A percentile compares a stretch with the other conserved stretches of the same genome.
These are phyloP conservation scores for Actinopyga echinites DNA, from an alignment of 53 echinoderm and acorn worm species.

Conservation along the genomic window DNA sequence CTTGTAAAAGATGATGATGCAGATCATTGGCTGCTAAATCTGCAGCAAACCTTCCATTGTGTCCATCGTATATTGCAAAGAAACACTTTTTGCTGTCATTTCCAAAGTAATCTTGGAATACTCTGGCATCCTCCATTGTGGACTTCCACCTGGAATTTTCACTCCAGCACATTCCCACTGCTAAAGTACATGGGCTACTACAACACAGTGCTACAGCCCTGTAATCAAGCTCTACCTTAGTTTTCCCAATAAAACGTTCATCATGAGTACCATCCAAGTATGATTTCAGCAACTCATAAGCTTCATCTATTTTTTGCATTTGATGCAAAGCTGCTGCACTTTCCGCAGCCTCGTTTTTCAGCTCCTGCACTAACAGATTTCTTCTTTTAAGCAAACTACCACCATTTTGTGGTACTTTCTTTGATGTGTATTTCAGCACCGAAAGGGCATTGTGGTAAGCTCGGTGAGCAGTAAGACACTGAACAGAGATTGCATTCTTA, in stretches of 20 bases:
- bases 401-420: slow-evolving; percentile 63
- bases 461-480: slow-evolving; percentile 73
- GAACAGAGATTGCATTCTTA: slow-evolving; percentile 63
- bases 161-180: slow-evolving; percentile 84
- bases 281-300: slow-evolving; percentile 79
- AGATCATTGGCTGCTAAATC: slow-evolving; percentile 92
- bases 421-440: slow-evolving; percentile 62
- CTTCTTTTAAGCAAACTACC: slow-evolving; percentile 64
- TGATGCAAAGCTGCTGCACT: slow-evolving; percentile 32
- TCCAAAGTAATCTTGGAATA: slow-evolving; percentile 97
- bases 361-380: slow-evolving; percentile 54
- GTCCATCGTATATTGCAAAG: slow-evolving; percentile 96
- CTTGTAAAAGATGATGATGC: slow-evolving; percentile 83
- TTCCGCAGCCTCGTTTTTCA: slow-evolving; percentile 42
- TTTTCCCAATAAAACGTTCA: slow-evolving; percentile 65
- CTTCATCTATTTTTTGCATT: slow-evolving; percentile 84
- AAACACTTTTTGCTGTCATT: slow-evolving; percentile 91
- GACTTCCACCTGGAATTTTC: slow-evolving; percentile 91
- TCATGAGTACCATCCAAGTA: slow-evolving; percentile 86
- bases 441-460: slow-evolving; percentile 75
- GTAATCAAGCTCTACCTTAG: slow-evolving; percentile 61
- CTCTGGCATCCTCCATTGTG: slow-evolving; percentile 91
- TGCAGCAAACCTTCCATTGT: slow-evolving; percentile 90
- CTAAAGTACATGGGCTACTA: slow-evolving; percentile 74
- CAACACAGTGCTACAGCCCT: slow-evolving; percentile 76